These are phyloP conservation scores for Hystrix brachyura DNA, from an alignment of 2,113 vertebrate species.

Conservation along the genomic window DNA sequence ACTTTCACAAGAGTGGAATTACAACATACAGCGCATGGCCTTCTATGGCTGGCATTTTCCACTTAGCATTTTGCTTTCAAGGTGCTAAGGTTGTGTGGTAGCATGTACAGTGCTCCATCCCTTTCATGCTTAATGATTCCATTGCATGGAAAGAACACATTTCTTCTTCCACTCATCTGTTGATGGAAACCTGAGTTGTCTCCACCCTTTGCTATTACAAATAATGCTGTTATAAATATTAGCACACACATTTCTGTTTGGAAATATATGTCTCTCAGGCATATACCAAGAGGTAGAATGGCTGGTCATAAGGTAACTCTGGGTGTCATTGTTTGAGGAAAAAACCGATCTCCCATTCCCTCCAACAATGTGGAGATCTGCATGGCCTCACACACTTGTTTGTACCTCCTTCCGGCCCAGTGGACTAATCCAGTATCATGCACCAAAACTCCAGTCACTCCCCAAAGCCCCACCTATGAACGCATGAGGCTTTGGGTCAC, in stretches of 20 bases:
- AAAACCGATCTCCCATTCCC: too few relatives aligned
- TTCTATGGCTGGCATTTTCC: not conserved
- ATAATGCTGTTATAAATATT: not conserved
- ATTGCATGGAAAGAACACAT: rapidly evolving
- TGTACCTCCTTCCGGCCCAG: not conserved
- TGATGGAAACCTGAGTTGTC: too few relatives aligned
- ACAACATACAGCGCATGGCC: rapidly evolving
- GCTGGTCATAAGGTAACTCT: rapidly evolving
- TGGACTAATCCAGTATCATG: not conserved
- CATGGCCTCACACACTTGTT: rapidly evolving
- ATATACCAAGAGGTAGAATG: rapidly evolving
- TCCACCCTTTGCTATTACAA: too few relatives aligned
- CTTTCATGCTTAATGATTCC: rapidly evolving
- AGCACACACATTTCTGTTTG: not conserved
- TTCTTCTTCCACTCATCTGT: not conserved
- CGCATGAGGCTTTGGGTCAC: not conserved
- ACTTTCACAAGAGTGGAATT: rapidly evolving
- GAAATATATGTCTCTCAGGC: rapidly evolving
- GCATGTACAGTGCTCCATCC: rapidly evolving
- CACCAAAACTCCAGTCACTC: not conserved
- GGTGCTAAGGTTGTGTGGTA: rapidly evolving
- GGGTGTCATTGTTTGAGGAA: rapidly evolving
- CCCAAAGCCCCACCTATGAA: not conserved
- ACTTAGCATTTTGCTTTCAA: not conserved
- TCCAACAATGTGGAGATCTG: rapidly evolving